Base-by-base conservation (phyloP, 2,888 invertebrate genomes). In the Melanophora roralis region DNA sequence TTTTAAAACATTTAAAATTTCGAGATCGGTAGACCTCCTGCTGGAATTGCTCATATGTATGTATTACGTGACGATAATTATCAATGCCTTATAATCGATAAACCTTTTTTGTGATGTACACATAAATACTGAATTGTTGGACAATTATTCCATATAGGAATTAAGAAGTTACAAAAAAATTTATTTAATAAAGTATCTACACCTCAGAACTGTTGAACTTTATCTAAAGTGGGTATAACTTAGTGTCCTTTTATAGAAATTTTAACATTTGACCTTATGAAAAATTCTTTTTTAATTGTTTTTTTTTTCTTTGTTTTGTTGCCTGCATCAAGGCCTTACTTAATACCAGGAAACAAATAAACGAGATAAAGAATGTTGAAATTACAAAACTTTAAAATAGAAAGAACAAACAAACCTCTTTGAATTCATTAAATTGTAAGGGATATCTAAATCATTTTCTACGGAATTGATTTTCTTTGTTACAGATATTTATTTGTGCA, bases 221-320 rank as follows among this genome's bases (percentile, higher is more conserved):
- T n/a, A n/a, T n/a, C n/a, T n/a, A n/a, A n/a, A n/a, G 47, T 16
- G 16, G 11, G 19, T 16, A 34, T 34, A 34, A 34, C 9, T 47
- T 3, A 9, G 12, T 53, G 53, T 53, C 32, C 53, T 53, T 32
- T 34, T 9, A 51, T 9, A 8, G 27, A 51, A 51, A 14, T 51
- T 49, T 47, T 49, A 27, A 45, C 32, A 60, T 60, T 60, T 64
- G 64, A 49, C 64, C 64, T 51, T 51, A 51, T 49, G 64, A 64
- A 21, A 49, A 64, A 49, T 64, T 38, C 49, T 16, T 23, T 64
- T 64, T 49, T 64, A 64, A 64, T 51, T 64, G 64, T 64, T 51
- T 43, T 49, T 47, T 45, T 1, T 19, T 4, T 49, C n/a, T n/a
- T n/a, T n/a, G 16, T 7, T 38, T 57, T 14, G 32, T 51, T 51